Base-by-base conservation (phyloP, 2,113 vertebrate species). In the Rostratula benghalensis region DNA sequence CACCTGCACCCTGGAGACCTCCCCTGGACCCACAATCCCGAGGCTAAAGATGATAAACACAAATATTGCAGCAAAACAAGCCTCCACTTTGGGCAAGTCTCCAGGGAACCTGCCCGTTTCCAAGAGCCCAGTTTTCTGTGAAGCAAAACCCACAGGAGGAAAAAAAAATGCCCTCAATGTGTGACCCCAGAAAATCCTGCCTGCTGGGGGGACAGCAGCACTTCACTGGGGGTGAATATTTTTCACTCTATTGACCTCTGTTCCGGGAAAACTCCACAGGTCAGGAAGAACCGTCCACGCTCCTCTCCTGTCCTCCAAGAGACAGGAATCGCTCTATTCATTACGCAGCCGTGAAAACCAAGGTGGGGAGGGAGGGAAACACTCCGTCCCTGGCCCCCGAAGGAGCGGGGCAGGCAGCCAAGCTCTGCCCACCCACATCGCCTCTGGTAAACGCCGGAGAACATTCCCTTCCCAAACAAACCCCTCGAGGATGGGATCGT, bases 401-500 rank as follows among this genome's bases (percentile, higher is more conserved):
- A 80, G 84, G 68, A 74, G 63, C 17, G 3, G 63, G 59, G 75
- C 70, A 15, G 75, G 46, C 59, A 1, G 94, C 86, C 93, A 70
- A 89, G 83, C 86, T 70, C 79, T 95, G 94, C 93, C 93, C 93
- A 77, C 84, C 91, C 91, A 67, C 41, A 0, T 11, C 3, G 63
- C 37, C 92, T 78, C 45, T 37, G n/a, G 70, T 12, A 27, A 83
- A 77, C 17, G 0, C 56, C 1, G 74, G 69, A 69, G 93, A 95
- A 90, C 82, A 59, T 90, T 92, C 82, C 60, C 92, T 92, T 83
- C 75, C 81, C 80, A 77, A 91, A 18, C 3, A 78, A 95, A 53
- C 43, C 73, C 77, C 0, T 0, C 1, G 4, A 78, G 92, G 83
- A 88, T 0, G 5, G 82, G 60, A 68, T 56, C 0, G 0, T 70